A percentile compares a stretch with the other conserved stretches of the same genome.
Conservation (phyloP, 2,113 vertebrate species). For the Marmota flaviventris region DNA sequence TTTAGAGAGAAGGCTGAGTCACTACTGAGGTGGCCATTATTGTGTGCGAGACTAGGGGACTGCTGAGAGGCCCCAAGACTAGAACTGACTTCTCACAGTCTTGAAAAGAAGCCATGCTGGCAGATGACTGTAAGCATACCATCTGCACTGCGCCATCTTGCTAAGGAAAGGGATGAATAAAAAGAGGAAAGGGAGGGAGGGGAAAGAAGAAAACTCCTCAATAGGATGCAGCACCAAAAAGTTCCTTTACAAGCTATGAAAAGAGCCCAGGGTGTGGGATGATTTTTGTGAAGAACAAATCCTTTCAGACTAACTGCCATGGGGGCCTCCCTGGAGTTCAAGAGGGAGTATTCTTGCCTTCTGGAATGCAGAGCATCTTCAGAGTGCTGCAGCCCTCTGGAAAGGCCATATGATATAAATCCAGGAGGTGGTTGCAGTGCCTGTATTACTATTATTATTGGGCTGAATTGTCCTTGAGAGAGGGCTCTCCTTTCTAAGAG, state of each 20-base stretch:
- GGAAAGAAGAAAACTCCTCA: neutral
- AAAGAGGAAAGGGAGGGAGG: neutral
- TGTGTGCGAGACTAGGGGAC: neutral
- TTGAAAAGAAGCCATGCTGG: slow-evolving; percentile 22
- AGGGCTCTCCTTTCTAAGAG: slow-evolving; percentile 54
- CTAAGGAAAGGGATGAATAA: neutral
- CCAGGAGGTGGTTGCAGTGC: neutral
- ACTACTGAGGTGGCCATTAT: neutral
- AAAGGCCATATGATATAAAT: slow-evolving; percentile 23
- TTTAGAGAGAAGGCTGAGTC: neutral
- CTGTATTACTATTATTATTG: slow-evolving; percentile 73
- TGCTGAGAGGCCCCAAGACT: neutral
- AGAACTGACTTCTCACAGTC: neutral
- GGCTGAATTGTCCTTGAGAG: slow-evolving; percentile 66
- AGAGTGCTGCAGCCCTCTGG: neutral
- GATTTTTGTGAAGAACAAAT: slow-evolving; percentile 51
- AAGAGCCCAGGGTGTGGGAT: neutral
- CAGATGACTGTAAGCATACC: neutral
- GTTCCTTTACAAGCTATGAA: neutral
- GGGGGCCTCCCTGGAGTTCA: neutral
- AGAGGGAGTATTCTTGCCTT: neutral
- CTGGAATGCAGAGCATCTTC: slow-evolving; percentile 12
- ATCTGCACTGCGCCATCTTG: neutral
- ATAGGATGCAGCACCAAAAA: neutral
- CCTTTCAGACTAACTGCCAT: neutral